Conservation (phyloP, 2,113 vertebrate species). For the Poeciliopsis retropinna region DNA sequence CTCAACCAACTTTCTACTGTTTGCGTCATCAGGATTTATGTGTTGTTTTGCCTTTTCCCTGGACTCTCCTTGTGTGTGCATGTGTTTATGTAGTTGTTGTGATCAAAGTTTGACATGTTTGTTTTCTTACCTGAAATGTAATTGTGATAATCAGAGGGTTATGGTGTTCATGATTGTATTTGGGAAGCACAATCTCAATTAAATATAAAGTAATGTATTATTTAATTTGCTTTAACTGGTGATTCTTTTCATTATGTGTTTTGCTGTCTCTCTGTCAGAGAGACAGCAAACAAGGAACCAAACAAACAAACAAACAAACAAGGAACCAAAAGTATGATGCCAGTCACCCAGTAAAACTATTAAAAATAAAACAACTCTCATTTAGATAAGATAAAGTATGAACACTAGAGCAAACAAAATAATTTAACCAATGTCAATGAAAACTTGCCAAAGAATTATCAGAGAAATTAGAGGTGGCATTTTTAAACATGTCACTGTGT, state of each 20-base stretch:
- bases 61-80: neutral
- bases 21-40: neutral
- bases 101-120: neutral
- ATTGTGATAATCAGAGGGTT: no score
- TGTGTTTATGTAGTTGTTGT: neutral
- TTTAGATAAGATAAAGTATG: neutral
- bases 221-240: no score
- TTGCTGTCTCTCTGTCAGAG: no score
- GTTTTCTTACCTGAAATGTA: no score
- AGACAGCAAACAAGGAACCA: no score
- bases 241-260: no score
- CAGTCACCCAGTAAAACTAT: neutral
- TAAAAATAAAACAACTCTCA: neutral
- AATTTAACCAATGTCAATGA: no score
- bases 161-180: no score
- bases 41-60: neutral
- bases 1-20: slow-evolving; percentile 4
- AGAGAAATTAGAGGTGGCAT: neutral
- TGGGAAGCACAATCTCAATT: no score
- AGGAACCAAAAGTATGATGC: neutral
- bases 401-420: neutral
- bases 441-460: neutral
- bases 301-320: no score
- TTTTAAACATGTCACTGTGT: no score
- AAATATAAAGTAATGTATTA: no score